phyloP scores from a whole-genome alignment of 2,888 invertebrate species.

The Dorcus hopei region DNA sequence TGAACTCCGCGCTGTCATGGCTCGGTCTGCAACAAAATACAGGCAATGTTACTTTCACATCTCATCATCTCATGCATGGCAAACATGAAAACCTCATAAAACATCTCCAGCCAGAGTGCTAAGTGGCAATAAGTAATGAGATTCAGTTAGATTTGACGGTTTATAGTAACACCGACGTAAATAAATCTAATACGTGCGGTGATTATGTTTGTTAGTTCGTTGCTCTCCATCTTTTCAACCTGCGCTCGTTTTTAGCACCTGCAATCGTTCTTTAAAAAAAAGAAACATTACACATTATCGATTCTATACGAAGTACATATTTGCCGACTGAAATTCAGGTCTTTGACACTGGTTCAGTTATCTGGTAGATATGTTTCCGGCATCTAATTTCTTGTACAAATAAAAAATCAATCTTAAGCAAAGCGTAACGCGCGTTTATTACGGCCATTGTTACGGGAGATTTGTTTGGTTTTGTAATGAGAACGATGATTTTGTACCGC shows the following conservation, averaged over 20 bases:
- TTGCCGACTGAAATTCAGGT: not conserved
- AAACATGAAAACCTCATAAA: not conserved
- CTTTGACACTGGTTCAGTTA: not conserved
- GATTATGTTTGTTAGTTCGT: not conserved
- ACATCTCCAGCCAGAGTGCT: not conserved
- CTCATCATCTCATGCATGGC: too few relatives aligned
- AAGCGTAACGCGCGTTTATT: not conserved
- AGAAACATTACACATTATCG: too few relatives aligned
- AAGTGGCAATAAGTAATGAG: not conserved
- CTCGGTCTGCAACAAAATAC: slow-evolving; percentile 49
- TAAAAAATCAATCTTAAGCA: not conserved
- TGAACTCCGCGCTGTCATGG: slow-evolving; percentile 57
- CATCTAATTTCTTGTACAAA: not conserved
- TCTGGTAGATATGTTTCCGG: not conserved
- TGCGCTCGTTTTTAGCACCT: too few relatives aligned
- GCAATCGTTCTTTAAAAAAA: too few relatives aligned
- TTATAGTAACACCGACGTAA: too few relatives aligned
- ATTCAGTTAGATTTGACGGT: not conserved
- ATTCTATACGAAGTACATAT: too few relatives aligned
- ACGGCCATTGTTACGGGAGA: not conserved
- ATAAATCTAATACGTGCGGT: too few relatives aligned
- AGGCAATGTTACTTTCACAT: too few relatives aligned
- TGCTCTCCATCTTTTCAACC: not conserved
- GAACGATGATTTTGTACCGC: too few relatives aligned
- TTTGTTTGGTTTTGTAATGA: not conserved